Percentiles rank a stretch among this genome's conserved stretches.
These are phyloP conservation scores for Trididemnum nubilum DNA, from an alignment of 23 tunicate genomes.

Conservation along the genomic window DNA sequence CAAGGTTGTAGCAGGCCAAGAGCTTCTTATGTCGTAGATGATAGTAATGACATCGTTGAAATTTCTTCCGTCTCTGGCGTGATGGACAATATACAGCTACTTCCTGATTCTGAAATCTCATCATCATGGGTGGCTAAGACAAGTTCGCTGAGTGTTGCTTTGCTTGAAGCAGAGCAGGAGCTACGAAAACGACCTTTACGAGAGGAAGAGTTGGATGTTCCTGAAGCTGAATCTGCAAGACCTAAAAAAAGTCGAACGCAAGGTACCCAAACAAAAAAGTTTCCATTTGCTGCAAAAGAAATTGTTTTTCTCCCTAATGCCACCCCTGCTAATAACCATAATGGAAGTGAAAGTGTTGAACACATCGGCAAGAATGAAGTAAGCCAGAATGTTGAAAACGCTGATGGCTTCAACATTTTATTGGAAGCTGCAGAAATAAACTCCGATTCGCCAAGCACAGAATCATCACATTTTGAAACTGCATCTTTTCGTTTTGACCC, in stretches of 20 bases:
- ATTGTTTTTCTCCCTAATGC: slow-evolving; percentile 25
- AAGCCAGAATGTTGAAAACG: background rate
- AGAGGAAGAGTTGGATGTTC: background rate
- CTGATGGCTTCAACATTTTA: slow-evolving; percentile 50
- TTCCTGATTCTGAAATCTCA: slow-evolving; percentile 1
- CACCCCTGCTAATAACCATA: background rate
- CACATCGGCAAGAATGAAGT: background rate
- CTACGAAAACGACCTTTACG: no score
- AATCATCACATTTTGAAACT: background rate
- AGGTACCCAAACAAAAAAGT: slow-evolving; percentile 18
- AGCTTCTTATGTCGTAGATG: background rate
- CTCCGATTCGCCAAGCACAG: background rate
- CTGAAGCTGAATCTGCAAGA: background rate
- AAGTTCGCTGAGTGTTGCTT: slow-evolving; percentile 11
- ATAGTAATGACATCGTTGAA: slow-evolving; percentile 19
- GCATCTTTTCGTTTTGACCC: background rate
- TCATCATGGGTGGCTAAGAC: slow-evolving; percentile 2
- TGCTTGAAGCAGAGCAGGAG: slow-evolving; percentile 27
- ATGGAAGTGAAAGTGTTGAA: background rate
- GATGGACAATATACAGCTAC: background rate
- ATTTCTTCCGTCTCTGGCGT: background rate
- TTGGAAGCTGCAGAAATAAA: slow-evolving; percentile 63
- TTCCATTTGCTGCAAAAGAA: slow-evolving; percentile 24
- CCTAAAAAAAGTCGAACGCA: slow-evolving; percentile 18
- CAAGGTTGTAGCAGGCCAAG: background rate